Percentiles rank a stretch among this genome's conserved stretches.
phyloP scores from a whole-genome alignment of 2,888 invertebrate genomes.

The Coenonympha glycerion region DNA sequence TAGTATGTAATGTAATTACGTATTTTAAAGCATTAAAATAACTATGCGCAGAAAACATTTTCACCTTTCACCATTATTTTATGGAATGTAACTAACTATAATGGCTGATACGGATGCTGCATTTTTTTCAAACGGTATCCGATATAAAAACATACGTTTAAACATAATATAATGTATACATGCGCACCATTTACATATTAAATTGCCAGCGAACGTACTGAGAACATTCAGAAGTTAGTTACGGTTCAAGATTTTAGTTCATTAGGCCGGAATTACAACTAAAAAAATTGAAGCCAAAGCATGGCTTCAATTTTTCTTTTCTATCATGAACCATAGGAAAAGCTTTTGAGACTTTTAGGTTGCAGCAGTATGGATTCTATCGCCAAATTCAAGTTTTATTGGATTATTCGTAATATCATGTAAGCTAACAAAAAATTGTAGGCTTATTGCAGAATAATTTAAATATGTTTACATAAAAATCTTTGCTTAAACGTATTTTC shows the following conservation, averaged over 20 bases:
- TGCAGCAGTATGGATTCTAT: too few relatives aligned
- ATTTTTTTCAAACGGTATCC: too few relatives aligned
- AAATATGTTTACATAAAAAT: too few relatives aligned
- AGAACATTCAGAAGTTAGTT: background rate
- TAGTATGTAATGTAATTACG: background rate
- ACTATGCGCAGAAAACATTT: constrained; percentile 8
- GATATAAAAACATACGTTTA: too few relatives aligned
- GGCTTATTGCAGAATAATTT: too few relatives aligned
- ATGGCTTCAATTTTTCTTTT: background rate
- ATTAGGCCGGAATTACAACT: constrained; percentile 23
- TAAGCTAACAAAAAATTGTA: too few relatives aligned
- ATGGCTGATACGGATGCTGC: background rate
- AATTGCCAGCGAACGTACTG: background rate
- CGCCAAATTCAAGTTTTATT: too few relatives aligned
- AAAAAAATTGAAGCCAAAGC: background rate
- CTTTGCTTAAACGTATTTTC: background rate
- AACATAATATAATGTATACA: background rate
- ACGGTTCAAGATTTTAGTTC: constrained; percentile 7
- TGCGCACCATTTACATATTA: constrained; percentile 24
- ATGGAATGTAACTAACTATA: too few relatives aligned
- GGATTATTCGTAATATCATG: too few relatives aligned
- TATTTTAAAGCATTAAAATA: background rate
- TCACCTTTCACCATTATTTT: background rate
- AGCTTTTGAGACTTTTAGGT: background rate
- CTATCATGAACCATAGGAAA: background rate